Evolutionary conservation across 2,113 vertebrate genomes (phyloP).

Genomic region (Melanerpes formicivorus): DNA sequence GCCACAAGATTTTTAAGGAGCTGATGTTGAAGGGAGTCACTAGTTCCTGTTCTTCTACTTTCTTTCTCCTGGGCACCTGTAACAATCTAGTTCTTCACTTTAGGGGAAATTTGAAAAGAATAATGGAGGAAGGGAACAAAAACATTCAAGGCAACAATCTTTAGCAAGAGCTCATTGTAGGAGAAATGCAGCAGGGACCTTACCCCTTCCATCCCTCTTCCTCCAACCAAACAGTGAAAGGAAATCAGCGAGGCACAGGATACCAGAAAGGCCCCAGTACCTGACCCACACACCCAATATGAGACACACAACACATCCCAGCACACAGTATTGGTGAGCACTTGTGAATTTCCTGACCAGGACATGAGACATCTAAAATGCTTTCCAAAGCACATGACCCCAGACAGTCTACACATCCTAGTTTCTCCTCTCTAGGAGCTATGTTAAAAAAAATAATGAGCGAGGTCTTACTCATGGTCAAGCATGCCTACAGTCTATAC

Average conservation of each 20-base stretch:
- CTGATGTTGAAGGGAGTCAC: not conserved
- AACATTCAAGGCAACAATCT: not conserved
- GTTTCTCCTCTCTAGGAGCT: not conserved
- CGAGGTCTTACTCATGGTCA: not conserved
- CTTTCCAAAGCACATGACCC: not conserved
- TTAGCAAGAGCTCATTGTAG: not conserved
- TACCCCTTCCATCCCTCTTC: not conserved
- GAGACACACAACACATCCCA: not conserved
- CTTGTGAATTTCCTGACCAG: not conserved
- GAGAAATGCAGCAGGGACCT: not conserved
- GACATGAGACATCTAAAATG: fast-evolving
- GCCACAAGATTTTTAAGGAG: not conserved
- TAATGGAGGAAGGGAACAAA: not conserved
- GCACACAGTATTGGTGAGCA: not conserved
- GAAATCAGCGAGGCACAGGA: not conserved
- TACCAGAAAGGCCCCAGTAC: not conserved
- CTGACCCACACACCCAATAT: not conserved
- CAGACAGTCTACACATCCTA: not conserved
- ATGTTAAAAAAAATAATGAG: not conserved
- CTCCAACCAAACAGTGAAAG: not conserved
- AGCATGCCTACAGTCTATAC: not conserved
- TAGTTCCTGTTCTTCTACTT: not conserved
- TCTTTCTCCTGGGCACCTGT: not conserved
- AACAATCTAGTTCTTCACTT: not conserved
- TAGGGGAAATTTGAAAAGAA: not conserved